Percentiles rank a stretch among this genome's conserved stretches.
Evolutionary conservation across 2,888 invertebrate genomes (phyloP).

Genomic region (Eustalomyia histrio): DNA sequence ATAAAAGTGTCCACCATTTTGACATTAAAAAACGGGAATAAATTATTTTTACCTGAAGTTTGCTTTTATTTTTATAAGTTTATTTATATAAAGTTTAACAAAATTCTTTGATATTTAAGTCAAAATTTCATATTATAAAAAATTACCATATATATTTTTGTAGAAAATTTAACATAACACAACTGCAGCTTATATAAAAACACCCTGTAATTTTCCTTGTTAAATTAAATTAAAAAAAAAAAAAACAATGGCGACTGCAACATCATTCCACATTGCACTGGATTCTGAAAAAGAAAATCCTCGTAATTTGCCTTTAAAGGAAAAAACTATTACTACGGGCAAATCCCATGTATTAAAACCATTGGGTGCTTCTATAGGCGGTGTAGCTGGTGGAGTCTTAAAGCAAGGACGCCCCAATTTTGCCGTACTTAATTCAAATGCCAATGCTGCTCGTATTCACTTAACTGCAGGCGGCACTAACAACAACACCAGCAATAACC

Average conservation of each 20-base stretch:
- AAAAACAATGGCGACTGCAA: conserved; percentile 61
- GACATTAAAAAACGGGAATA: conserved; percentile 39
- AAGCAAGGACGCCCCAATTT: conserved; percentile 70
- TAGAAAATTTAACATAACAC: conserved; percentile 1
- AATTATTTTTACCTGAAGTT: neutral
- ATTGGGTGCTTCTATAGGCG: conserved; percentile 66
- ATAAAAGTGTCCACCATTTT: conserved; percentile 42
- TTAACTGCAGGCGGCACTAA: conserved; percentile 18
- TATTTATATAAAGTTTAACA: neutral
- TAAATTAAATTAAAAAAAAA: no score
- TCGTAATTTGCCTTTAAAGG: conserved; percentile 65
- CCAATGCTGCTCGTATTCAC: conserved; percentile 43
- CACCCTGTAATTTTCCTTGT: neutral
- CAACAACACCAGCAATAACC: conserved; percentile 28
- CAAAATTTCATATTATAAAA: conserved; percentile 21
- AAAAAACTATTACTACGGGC: conserved; percentile 64
- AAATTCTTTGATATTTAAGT: conserved; percentile 35
- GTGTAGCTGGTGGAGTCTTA: conserved; percentile 50
- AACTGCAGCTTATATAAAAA: conserved; percentile 8
- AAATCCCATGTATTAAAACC: conserved; percentile 69
- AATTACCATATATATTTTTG: conserved; percentile 35
- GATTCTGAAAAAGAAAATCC: conserved; percentile 87
- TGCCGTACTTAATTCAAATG: conserved; percentile 69
- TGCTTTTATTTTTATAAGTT: neutral
- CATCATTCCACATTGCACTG: conserved; percentile 86